Base-by-base conservation (phyloP, 2,888 invertebrate genomes). In the Xestia xanthographa region DNA sequence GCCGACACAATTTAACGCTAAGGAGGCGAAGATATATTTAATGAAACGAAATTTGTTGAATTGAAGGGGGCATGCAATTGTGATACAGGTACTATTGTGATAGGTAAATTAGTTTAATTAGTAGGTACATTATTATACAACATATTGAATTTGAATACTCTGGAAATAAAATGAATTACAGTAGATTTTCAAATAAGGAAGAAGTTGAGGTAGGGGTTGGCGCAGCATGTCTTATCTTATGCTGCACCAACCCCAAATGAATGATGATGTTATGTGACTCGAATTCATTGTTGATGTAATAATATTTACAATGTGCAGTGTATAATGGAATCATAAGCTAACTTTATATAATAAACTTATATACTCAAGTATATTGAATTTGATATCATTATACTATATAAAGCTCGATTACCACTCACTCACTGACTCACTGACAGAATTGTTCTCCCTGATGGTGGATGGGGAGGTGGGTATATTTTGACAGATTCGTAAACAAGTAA, bases 21-120 rank as follows among this genome's bases (percentile, higher is more conserved):
- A 26, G 26, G n/a, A 22, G 50, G 12, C 6, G 48, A 6, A 48
- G 4, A 22, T 56, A 14, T 56, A 56, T 56, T 56, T 14, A 26
- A 26, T 56, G 5, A 26, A 56, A 26, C 2, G 11, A n/a, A 11
- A 12, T 22, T 17, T 50, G 22, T 22, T 2, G 4, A 29, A 0
- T 45, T 38, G 6, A 1, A 29, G 34, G 22, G 17, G 17, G 0
- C 14, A 34, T 11, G 17, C 22, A 62, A 62, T 62, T 69, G 43
- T 79, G 60, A 53, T 69, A 62, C 8, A 66, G 22, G 34, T 34
- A 29, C 14, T n/a, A 63, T n/a, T 63, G 43, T 65, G 65, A 76
- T 75, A 43, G 0, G n/a, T 41, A 11, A 66, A 34, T 38, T 41
- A 41, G n/a, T n/a, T 41, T n/a, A 34, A 34, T n/a, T n/a, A 34